Base-by-base conservation (phyloP, 2,113 vertebrate species). In the Illadopsis cleaveri region DNA sequence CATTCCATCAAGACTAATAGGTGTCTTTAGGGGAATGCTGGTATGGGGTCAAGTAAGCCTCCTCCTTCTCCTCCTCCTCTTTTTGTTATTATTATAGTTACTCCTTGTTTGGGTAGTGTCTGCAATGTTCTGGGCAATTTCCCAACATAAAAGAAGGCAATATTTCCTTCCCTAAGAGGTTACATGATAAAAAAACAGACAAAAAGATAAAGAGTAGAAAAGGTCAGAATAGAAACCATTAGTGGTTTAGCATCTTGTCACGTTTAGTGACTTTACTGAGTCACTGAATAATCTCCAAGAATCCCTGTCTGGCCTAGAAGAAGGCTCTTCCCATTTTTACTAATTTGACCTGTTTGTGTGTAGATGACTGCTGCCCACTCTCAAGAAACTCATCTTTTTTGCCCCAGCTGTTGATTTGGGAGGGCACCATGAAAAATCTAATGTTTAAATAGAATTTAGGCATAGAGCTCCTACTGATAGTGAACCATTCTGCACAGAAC, bases 141-240 rank as follows among this genome's bases (percentile, higher is more conserved):
- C 94, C 93, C 92, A 94, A 96, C 96, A 93, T 96, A 97, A 97
- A 97, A 96, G 95, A 89, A 92, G 93, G 90, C 90, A 97, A 96
- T 90, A 96, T 97, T 96, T 93, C 96, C 96, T 96, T 95, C 95
- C 96, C 37, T 92, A 96, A 95, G 92, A 95, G 51, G 93, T 96
- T 96, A 94, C 92, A 91, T 83, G 94, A 90, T 92, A 57, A 95
- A 96, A 95, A 96, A 89, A 66, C 15, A 89, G 85, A 56, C 60
- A 75, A 88, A 94, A 96, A 93, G 92, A 81, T 86, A 81, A 90
- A 94, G 64, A 86, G 64, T 68, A 94, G 69, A 71, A 81, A 86
- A 93, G 88, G 93, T 94, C 88, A 94, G 81, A 86, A 83, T 37
- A 78, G 45, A 92, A 96, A 84, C 48, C 77, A 60, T 47, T 68